A percentile compares a stretch with the other conserved stretches of the same genome.
Conservation (phyloP, 2,888 invertebrate genomes). For the Tethea ocularis region DNA sequence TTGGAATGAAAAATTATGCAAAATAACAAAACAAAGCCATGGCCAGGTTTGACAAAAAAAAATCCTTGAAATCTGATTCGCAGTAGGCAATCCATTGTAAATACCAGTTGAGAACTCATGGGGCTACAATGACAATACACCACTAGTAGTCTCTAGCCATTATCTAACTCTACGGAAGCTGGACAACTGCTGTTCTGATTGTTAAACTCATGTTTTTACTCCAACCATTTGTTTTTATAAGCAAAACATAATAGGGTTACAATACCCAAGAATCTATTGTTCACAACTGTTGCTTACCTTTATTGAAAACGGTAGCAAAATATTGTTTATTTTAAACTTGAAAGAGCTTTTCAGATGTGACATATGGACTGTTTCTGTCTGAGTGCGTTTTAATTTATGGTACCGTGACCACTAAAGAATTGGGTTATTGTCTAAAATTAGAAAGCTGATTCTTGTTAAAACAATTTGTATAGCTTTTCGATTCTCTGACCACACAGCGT, state of each 20-base stretch:
- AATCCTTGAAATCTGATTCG: constrained; percentile 53
- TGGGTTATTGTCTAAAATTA: constrained; percentile 71
- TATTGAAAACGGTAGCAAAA: constrained; percentile 77
- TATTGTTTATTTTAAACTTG: constrained; percentile 78
- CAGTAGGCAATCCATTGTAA: constrained; percentile 59
- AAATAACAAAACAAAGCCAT: constrained; percentile 31
- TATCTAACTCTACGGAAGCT: constrained; percentile 69
- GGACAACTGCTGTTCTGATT: constrained; percentile 61
- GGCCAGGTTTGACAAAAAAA: constrained; percentile 15
- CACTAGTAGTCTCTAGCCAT: constrained; percentile 63
- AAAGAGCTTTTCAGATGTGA: constrained; percentile 73
- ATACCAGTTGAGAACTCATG: constrained; percentile 53
- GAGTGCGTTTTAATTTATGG: constrained; percentile 71
- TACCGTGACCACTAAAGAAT: constrained; percentile 65
- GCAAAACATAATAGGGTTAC: constrained; percentile 73
- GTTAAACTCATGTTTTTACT: constrained; percentile 63
- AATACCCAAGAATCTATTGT: constrained; percentile 63
- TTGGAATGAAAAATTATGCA: too few species aligned
- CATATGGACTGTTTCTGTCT: constrained; percentile 69
- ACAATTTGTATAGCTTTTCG: not conserved
- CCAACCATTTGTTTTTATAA: constrained; percentile 67
- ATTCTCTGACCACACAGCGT: constrained; percentile 13
- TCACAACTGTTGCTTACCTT: constrained; percentile 66
- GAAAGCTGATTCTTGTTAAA: constrained; percentile 37
- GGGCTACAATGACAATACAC: constrained; percentile 61